Evolutionary conservation across 2,888 invertebrate genomes (phyloP), one percentile per base, ranked within the genome.

Genomic region (Erebia palarica): DNA sequence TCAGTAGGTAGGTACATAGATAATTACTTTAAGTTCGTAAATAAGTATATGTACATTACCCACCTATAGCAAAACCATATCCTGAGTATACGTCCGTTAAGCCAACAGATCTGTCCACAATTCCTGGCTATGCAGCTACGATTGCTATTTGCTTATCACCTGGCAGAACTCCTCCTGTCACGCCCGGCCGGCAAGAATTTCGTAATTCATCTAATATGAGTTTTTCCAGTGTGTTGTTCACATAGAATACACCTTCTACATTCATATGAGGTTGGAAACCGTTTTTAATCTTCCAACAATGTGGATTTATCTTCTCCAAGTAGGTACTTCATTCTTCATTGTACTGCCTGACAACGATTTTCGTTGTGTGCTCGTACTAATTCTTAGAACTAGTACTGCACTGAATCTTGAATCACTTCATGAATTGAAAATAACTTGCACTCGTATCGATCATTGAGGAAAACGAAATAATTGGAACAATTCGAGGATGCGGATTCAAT

Each of bases 201-300:
- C 96, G 94, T 76, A 99, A 90, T 87, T 99, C 99, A 59, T 99
- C 99, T 84, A 99, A 96, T 99, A 99, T 99, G 2, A 99, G 94
- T 80, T 96, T 96, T 87, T 99, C 99, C 78, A 99, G 93, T 8
- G 96, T 95, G 74, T 94, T 94, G 85, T 99, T 99, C 0, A 99
- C 99, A 88, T 99, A 99, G 90, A 99, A 99, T 44, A 97, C 93
- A 18, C 99, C 99, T 91, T 99, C 99, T 13, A 99, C 99, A 81
- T 98, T 99, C 99, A 99, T 99, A 82, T 99, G 99, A 0, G 99
- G 99, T 84, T 99, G 99, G 88, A 99, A 99, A 4, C 99, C 99
- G 86, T 98, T 99, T 84, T 99, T 99, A 75, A 99, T 99, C 83
- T 95, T 95, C 98, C 99, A 99, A 79, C 96, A 96, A 83, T 96